Evolutionary conservation across 2,888 invertebrate genomes (phyloP), one percentile per base, ranked within the genome.

Genomic region (Helicoverpa assulta): DNA sequence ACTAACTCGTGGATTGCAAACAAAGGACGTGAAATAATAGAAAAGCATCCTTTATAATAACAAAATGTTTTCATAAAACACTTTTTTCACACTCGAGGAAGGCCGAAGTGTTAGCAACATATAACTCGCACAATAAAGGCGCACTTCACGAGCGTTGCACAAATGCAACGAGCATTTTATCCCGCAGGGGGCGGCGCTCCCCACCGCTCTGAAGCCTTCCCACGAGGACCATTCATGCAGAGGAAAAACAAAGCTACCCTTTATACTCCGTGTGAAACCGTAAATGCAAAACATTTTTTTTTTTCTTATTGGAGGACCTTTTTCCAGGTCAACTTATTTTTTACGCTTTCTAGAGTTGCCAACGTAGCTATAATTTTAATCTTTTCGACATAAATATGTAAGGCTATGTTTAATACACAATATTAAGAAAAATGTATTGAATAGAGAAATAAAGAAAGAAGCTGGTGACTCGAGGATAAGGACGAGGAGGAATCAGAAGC

Each of bases 101-200:
- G 76, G 67, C 51, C 59, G 67, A 67, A 81, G 76, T 79, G 81
- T 82, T 70, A 54, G 62, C 61, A 69, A 76, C 69, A 79, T 76
- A 81, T 73, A 81, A 72, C 71, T 80, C 67, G 73, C 71, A 72
- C 73, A 77, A 79, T 82, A 73, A 72, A 85, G 67, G 78, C 82
- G 73, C 86, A 83, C 85, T 86, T 84, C 80, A 84, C 72, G 68
- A 77, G 75, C 78, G 68, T 70, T 86, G 82, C 85, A 85, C 83
- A 82, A 86, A 87, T 82, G 88, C 83, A 86, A 75, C 81, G 79
- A 79, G 81, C 77, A 84, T 88, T 86, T 85, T 85, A 85, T 84
- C 82, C 78, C 71, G 58, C 61, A 73, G 73, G 74, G 81, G 76
- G 83, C 64, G 67, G 70, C 59, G 63, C 67, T 51, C 77, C 73